Evolutionary conservation across 2,113 vertebrate genomes (phyloP).

Genomic region (Scytalopus superciliaris): DNA sequence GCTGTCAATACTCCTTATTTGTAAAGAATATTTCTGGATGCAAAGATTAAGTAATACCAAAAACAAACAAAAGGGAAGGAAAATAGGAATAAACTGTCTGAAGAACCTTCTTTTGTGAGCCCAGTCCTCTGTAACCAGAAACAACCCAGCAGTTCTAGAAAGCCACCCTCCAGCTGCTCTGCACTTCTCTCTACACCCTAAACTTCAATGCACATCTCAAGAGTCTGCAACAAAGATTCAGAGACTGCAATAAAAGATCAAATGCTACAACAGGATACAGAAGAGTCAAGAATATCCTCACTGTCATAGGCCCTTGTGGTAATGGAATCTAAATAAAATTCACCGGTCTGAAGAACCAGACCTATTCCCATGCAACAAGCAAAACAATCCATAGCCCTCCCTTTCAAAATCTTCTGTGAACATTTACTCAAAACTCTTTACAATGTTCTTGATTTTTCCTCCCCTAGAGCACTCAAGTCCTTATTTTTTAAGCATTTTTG

Average conservation of each 20-base stretch:
- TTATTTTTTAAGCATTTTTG: neutral
- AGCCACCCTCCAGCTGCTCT: neutral
- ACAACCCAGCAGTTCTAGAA: neutral
- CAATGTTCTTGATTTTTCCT: neutral
- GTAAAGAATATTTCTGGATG: neutral
- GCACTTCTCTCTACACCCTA: neutral
- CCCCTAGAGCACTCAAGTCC: neutral
- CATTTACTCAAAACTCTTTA: neutral
- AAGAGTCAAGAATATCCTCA: neutral
- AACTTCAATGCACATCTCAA: neutral
- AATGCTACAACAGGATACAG: neutral
- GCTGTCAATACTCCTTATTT: neutral
- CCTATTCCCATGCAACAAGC: neutral
- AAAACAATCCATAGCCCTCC: neutral
- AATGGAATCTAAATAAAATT: neutral
- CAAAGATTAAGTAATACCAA: neutral
- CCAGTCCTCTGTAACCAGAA: neutral
- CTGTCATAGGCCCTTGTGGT: neutral
- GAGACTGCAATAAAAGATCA: neutral
- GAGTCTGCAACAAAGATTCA: neutral
- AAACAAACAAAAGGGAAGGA: neutral
- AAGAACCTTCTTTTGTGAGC: neutral
- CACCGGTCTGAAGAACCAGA: neutral
- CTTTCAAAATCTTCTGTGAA: neutral
- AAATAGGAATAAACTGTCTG: neutral